phyloP scores from a whole-genome alignment of 2,888 invertebrate species.

The Phanerotoma sp. region DNA sequence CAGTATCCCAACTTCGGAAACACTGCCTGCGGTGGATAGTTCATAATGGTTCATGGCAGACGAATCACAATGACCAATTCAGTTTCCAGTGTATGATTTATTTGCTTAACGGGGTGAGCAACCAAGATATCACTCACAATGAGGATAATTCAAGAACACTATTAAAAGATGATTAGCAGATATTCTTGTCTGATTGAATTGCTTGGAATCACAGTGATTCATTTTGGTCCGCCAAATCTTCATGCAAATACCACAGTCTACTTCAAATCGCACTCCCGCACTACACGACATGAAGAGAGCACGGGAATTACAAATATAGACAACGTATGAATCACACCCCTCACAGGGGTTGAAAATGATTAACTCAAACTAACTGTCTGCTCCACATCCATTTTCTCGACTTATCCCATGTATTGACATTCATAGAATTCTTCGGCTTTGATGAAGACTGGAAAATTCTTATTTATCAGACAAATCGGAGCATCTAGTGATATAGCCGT shows the following conservation, averaged over 20 bases:
- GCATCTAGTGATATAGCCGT: slow-evolving; percentile 26
- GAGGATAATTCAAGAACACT: no score
- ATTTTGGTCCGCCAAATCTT: no score
- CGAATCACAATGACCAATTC: neutral
- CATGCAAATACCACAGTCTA: no score
- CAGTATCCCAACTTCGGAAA: neutral
- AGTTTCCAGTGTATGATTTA: no score
- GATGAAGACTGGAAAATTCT: slow-evolving; percentile 23
- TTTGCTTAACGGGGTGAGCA: neutral
- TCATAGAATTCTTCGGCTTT: slow-evolving; percentile 22
- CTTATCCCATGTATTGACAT: slow-evolving; percentile 26
- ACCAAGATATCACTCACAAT: neutral
- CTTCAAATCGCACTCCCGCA: slow-evolving; percentile 10
- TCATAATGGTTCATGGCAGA: neutral
- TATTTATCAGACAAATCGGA: slow-evolving; percentile 8
- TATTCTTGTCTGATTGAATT: no score
- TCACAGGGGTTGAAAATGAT: neutral
- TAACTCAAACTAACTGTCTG: neutral
- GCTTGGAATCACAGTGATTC: no score
- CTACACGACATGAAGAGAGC: slow-evolving; percentile 16
- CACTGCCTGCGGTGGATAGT: slow-evolving; percentile 11
- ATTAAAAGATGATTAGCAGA: no score
- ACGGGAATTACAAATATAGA: slow-evolving; percentile 5
- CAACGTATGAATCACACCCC: slow-evolving; percentile 12
- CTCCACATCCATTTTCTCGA: slow-evolving; percentile 7